Evolutionary conservation across 2,888 invertebrate genomes (phyloP).

Genomic region (Neocrepidodera transversa): DNA sequence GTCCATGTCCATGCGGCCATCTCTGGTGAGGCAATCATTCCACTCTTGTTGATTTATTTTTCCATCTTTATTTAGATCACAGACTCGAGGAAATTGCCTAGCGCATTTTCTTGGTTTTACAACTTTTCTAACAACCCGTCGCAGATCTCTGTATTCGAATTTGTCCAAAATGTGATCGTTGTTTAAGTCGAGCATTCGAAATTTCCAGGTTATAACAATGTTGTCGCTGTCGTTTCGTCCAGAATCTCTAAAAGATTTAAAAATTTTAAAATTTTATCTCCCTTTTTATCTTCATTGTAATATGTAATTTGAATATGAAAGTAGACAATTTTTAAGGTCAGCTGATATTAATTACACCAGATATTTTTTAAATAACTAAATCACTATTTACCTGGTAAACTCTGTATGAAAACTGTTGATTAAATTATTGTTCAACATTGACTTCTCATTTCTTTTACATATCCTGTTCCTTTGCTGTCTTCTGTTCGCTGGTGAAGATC

Average conservation of each 20-base stretch:
- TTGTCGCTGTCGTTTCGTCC: constrained; percentile 58
- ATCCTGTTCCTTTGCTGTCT: constrained; percentile 44
- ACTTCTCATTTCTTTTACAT: constrained; percentile 79
- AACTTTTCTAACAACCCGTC: constrained; percentile 83
- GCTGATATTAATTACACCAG: no score
- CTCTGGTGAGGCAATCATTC: constrained; percentile 82
- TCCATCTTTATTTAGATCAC: constrained; percentile 84
- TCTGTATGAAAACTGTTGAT: constrained; percentile 87
- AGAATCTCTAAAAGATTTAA: constrained; percentile 49
- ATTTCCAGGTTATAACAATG: constrained; percentile 87
- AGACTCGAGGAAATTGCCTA: constrained; percentile 84
- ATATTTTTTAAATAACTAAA: not conserved
- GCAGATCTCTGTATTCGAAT: constrained; percentile 82
- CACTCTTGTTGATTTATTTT: constrained; percentile 83
- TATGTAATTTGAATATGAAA: no score
- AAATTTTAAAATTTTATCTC: no score
- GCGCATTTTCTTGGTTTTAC: constrained; percentile 91
- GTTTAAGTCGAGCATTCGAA: constrained; percentile 81
- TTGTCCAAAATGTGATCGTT: constrained; percentile 78
- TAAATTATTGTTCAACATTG: constrained; percentile 82
- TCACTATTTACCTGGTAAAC: constrained; percentile 61
- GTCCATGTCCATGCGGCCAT: constrained; percentile 69
- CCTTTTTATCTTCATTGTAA: no score
- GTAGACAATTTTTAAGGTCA: no score
- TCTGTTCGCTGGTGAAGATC: constrained; percentile 66